These are phyloP conservation scores for Ectropis grisescens DNA, from an alignment of 1,140 invertebrate genomes.

Conservation along the genomic window DNA sequence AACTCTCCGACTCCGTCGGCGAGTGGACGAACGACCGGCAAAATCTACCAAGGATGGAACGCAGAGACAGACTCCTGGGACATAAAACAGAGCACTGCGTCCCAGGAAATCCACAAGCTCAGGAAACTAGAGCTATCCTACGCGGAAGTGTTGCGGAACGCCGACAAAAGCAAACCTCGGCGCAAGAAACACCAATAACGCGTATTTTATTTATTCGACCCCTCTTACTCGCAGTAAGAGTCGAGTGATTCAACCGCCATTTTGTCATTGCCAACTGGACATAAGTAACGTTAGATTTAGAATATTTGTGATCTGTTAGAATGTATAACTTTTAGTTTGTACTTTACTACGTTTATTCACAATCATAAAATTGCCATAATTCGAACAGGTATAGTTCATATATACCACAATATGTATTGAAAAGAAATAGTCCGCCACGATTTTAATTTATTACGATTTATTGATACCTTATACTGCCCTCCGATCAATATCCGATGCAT, in stretches of 20 bases:
- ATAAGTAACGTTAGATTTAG: conserved; percentile 43
- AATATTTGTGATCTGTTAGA: conserved; percentile 63
- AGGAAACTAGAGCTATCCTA: conserved; percentile 86
- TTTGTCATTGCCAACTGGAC: conserved; percentile 65
- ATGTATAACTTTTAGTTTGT: conserved; percentile 52
- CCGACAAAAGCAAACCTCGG: conserved; percentile 70
- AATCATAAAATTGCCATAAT: conserved; percentile 62
- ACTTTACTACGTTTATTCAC: conserved; percentile 34
- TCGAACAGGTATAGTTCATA: conserved; percentile 30
- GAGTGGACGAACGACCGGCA: conserved; percentile 59
- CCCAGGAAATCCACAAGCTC: conserved; percentile 84
- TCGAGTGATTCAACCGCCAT: conserved; percentile 57
- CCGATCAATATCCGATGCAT: no score
- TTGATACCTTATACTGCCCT: conserved; percentile 24
- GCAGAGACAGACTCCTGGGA: conserved; percentile 69
- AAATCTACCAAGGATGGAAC: conserved; percentile 65
- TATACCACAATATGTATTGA: conserved; percentile 22
- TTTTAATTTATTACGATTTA: conserved; percentile 25
- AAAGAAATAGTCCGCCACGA: conserved; percentile 26
- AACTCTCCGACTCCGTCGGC: conserved; percentile 68
- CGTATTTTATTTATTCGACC: conserved; percentile 41
- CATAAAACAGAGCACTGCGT: conserved; percentile 80
- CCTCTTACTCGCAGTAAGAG: conserved; percentile 40
- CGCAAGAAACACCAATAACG: conserved; percentile 66
- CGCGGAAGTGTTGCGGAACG: conserved; percentile 82